Conservation (phyloP, 2,113 vertebrate species). For the Oreochromis aureus region DNA sequence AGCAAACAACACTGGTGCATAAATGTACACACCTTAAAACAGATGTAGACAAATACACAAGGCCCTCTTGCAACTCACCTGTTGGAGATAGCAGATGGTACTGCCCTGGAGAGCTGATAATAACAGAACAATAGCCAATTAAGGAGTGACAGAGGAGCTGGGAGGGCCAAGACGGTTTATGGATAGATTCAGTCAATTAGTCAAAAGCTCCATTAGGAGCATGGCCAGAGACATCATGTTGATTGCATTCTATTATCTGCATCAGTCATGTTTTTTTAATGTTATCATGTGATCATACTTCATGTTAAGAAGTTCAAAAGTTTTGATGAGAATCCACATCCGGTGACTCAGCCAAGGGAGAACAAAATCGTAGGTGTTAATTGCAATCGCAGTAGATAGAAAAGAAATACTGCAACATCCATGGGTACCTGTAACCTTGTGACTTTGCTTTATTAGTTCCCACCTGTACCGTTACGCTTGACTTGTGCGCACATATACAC, state of each 20-base stretch:
- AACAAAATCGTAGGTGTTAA: not conserved
- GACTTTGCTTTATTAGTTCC: not conserved
- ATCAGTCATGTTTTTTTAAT: constrained; percentile 17
- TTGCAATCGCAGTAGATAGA: not conserved
- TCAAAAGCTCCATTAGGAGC: constrained; percentile 49
- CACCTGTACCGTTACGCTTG: not conserved
- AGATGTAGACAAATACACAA: constrained; percentile 34
- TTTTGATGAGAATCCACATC: not conserved
- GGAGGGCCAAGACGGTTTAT: constrained; percentile 39
- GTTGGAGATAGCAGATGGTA: constrained; percentile 64
- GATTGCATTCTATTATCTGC: constrained; percentile 39
- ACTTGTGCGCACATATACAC: not conserved
- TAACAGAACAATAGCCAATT: constrained; percentile 64
- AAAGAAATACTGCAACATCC: not conserved
- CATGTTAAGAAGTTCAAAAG: not conserved
- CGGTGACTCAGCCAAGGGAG: not conserved
- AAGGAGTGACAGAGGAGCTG: constrained; percentile 41
- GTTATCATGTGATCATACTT: not conserved
- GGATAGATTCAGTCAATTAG: constrained; percentile 61
- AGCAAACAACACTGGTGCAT: not conserved
- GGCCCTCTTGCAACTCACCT: constrained; percentile 37
- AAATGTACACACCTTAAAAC: constrained; percentile 14
- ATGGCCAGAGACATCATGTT: constrained; percentile 40
- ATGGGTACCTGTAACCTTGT: not conserved
- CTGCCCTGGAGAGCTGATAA: constrained; percentile 55